Evolutionary conservation across 2,113 vertebrate species (phyloP).

Genomic region (Narcine bancroftii): DNA sequence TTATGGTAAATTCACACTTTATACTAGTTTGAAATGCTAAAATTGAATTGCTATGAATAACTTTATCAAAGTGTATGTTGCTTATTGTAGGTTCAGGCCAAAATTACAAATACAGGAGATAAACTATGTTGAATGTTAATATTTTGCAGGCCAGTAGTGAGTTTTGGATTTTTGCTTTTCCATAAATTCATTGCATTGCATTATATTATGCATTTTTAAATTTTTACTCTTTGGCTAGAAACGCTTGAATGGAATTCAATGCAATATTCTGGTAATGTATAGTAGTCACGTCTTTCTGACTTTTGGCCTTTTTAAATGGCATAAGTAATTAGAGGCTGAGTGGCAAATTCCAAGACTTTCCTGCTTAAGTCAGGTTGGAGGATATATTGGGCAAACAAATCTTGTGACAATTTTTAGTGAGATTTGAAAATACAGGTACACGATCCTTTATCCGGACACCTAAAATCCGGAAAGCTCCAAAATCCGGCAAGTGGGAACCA

Average conservation of each 20-base stretch:
- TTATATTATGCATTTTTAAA: background rate
- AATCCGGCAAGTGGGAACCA: too few species aligned
- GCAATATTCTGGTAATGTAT: background rate
- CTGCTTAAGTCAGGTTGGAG: background rate
- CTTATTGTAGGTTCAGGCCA: background rate
- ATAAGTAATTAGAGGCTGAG: background rate
- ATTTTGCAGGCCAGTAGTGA: background rate
- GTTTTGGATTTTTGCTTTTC: background rate
- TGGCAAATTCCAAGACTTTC: background rate
- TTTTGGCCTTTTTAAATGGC: background rate
- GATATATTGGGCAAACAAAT: background rate
- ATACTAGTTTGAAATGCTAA: background rate
- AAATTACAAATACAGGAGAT: background rate
- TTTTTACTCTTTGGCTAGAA: slow-evolving; percentile 13
- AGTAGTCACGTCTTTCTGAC: background rate
- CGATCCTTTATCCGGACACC: too few species aligned
- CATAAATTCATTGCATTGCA: background rate
- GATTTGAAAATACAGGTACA: too few species aligned
- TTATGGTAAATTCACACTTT: background rate
- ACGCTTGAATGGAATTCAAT: background rate
- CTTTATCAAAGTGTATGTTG: background rate
- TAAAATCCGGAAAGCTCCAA: too few species aligned
- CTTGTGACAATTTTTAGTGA: background rate
- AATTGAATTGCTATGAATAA: background rate
- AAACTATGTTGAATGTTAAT: background rate